phyloP scores from a whole-genome alignment of 2,888 invertebrate genomes.

The Adela reaumurella region DNA sequence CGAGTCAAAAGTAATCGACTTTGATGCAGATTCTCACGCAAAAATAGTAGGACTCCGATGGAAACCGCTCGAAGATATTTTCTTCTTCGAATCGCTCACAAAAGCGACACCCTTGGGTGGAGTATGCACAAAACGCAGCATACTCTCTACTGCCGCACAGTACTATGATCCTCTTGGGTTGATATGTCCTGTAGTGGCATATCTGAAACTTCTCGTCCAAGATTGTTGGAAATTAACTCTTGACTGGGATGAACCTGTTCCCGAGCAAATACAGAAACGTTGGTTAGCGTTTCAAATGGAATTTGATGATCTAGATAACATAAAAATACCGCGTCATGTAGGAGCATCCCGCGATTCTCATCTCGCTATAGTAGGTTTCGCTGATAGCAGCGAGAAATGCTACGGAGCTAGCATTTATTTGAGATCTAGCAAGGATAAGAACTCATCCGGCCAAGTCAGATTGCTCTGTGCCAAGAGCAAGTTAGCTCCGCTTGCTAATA shows the following conservation, averaged over 20 bases:
- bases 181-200: not conserved
- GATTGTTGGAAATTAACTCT: constrained; percentile 1
- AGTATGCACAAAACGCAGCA: constrained; percentile 4
- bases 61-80: not conserved
- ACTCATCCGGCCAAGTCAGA: not conserved
- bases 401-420: constrained; percentile 4
- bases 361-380: not conserved
- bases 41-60: constrained; percentile 4
- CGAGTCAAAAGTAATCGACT: not conserved
- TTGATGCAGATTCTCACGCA: not conserved
- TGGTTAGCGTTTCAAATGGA: not conserved
- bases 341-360: not conserved
- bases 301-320: not conserved
- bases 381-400: constrained; percentile 1
- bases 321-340: constrained; percentile 1
- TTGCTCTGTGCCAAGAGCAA: constrained; percentile 2
- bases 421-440: not conserved
- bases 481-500: constrained; percentile 1
- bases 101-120: not conserved
- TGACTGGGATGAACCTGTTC: constrained; percentile 2
- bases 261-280: not conserved
- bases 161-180: constrained; percentile 1
- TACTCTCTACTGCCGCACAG: not conserved
- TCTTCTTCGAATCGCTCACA: not conserved
- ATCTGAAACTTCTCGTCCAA: constrained; percentile 2